Conservation (phyloP, 2,113 vertebrate species). For the Scatophagus argus region DNA sequence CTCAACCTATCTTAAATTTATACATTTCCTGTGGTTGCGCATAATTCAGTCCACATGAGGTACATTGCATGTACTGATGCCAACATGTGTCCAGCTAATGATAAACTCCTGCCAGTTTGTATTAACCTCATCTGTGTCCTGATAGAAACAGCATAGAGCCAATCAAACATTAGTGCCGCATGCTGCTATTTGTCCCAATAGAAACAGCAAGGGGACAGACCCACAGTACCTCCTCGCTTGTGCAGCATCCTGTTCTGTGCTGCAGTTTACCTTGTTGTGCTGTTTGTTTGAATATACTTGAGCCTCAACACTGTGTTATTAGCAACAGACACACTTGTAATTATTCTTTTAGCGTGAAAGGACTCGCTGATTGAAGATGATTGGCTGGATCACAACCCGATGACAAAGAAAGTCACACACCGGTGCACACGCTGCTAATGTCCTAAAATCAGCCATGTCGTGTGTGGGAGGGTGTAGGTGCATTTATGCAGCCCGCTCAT, state of each 20-base stretch:
- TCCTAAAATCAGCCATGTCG: slow-evolving; percentile 31
- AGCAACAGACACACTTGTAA: slow-evolving; percentile 60
- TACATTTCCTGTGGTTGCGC: slow-evolving; percentile 6
- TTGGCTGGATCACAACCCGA: slow-evolving; percentile 51
- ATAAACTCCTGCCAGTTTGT: slow-evolving; percentile 10
- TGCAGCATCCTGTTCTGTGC: slow-evolving; percentile 1
- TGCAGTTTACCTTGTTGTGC: slow-evolving; percentile 18
- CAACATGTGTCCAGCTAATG: background rate
- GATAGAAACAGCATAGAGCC: background rate
- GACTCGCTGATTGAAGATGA: slow-evolving; percentile 61
- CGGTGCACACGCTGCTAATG: slow-evolving; percentile 26
- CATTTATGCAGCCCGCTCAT: slow-evolving; percentile 46
- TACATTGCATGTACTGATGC: background rate
- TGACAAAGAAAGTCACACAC: slow-evolving; percentile 46
- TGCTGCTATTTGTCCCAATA: slow-evolving; percentile 23
- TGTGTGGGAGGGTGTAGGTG: slow-evolving; percentile 24
- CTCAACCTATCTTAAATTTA: background rate
- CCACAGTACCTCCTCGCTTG: background rate
- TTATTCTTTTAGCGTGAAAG: slow-evolving; percentile 67
- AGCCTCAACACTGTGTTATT: slow-evolving; percentile 56
- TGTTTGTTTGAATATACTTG: slow-evolving; percentile 37
- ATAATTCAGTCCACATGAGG: background rate
- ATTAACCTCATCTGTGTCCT: slow-evolving; percentile 9
- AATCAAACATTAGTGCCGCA: slow-evolving; percentile 22
- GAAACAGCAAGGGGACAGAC: background rate